A percentile compares a stretch with the other conserved stretches of the same genome.
phyloP scores from a whole-genome alignment of 2,113 vertebrate species.

The Trogon melanurus region DNA sequence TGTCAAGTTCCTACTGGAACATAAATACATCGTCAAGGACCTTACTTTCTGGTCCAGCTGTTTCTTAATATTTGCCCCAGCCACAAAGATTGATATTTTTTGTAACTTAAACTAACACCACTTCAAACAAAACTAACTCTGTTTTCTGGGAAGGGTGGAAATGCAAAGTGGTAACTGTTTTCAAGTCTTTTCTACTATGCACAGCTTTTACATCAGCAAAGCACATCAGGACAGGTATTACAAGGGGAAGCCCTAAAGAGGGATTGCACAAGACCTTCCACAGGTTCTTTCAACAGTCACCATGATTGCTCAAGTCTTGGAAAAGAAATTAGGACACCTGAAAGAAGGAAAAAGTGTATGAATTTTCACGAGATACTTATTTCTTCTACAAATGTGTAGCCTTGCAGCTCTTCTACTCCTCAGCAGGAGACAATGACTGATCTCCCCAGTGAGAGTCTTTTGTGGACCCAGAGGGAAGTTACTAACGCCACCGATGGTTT shows the following conservation, averaged over 20 bases:
- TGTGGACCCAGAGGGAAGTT: constrained; percentile 74
- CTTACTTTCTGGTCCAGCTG: neutral
- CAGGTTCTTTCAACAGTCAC: neutral
- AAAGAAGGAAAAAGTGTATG: neutral
- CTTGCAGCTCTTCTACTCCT: constrained; percentile 37
- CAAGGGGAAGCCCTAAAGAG: neutral
- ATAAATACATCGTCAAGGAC: neutral
- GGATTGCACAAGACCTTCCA: neutral
- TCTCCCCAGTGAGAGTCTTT: constrained; percentile 32
- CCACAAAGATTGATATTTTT: neutral
- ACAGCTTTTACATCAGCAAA: neutral
- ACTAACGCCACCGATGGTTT: constrained; percentile 73
- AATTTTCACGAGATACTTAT: neutral
- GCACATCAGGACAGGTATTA: neutral
- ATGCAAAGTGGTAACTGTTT: neutral
- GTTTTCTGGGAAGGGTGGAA: neutral
- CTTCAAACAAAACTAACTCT: neutral
- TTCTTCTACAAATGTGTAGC: constrained; percentile 55
- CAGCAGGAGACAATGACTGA: constrained; percentile 58
- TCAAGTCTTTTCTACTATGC: neutral
- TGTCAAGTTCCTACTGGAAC: neutral
- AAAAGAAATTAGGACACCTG: neutral
- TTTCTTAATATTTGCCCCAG: neutral
- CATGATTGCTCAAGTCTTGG: neutral
- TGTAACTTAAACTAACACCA: neutral